Evolutionary conservation across 2,888 invertebrate species (phyloP).

Genomic region (Dusona sp.): DNA sequence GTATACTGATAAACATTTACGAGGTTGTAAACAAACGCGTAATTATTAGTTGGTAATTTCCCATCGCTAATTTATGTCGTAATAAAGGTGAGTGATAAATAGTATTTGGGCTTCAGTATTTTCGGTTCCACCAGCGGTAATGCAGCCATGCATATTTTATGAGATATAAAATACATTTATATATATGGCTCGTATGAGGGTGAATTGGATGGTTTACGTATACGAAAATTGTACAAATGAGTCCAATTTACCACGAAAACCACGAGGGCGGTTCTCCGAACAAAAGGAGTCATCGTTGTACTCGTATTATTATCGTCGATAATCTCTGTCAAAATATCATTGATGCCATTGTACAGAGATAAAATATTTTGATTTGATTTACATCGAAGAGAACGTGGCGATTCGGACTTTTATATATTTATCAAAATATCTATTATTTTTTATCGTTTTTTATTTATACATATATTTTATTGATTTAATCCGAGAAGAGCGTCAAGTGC

Average conservation of each 20-base stretch:
- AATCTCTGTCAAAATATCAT: neutral
- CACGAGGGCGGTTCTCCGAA: neutral
- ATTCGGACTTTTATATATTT: neutral
- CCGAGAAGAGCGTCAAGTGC: neutral
- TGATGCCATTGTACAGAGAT: neutral
- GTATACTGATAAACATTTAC: slow-evolving; percentile 20
- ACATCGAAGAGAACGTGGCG: neutral
- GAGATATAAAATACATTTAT: slow-evolving; percentile 2
- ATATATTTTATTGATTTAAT: slow-evolving; percentile 15
- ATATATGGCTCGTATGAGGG: neutral
- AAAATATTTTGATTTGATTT: neutral
- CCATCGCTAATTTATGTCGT: slow-evolving; percentile 54
- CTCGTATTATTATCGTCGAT: slow-evolving; percentile 8
- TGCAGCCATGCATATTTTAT: slow-evolving; percentile 27
- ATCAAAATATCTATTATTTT: neutral
- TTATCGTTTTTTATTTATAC: neutral
- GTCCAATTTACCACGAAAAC: neutral
- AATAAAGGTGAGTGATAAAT: slow-evolving; percentile 61
- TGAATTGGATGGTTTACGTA: neutral
- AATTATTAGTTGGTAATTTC: slow-evolving; percentile 54
- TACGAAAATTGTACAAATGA: slow-evolving; percentile 10
- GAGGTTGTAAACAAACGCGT: slow-evolving; percentile 30
- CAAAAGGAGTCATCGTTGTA: neutral
- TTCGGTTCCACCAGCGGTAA: slow-evolving; percentile 18
- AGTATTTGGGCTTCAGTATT: slow-evolving; percentile 31